Evolutionary conservation across 2,888 invertebrate genomes (phyloP).

Genomic region (Athrips mouffetella): DNA sequence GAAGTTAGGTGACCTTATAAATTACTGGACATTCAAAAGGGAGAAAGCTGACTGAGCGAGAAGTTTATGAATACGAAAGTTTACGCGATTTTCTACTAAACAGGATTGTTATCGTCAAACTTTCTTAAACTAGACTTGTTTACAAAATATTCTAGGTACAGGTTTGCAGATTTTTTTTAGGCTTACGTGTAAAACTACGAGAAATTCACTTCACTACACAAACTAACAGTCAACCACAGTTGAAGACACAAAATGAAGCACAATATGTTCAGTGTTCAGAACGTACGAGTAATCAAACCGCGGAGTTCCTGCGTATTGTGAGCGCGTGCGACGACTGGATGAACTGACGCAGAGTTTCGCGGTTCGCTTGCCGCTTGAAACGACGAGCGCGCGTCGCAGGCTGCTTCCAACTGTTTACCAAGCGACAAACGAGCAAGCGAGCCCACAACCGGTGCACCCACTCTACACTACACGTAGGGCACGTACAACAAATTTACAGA

Average conservation of each 20-base stretch:
- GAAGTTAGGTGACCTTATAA: constrained; percentile 36
- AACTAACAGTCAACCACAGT: constrained; percentile 12
- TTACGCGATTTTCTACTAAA: constrained; percentile 16
- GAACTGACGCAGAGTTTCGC: constrained; percentile 22
- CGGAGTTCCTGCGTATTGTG: constrained; percentile 67
- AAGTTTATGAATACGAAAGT: constrained; percentile 38
- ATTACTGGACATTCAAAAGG: constrained; percentile 43
- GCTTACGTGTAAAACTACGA: constrained; percentile 7
- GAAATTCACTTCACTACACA: constrained; percentile 4
- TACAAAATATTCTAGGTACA: constrained; percentile 25
- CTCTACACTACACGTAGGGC: constrained; percentile 29
- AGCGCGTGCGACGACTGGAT: constrained; percentile 26
- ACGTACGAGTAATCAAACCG: constrained; percentile 42
- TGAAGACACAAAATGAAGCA: background rate
- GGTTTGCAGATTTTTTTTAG: background rate
- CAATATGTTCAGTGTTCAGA: constrained; percentile 32
- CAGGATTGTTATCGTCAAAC: constrained; percentile 21
- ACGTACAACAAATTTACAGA: constrained; percentile 37
- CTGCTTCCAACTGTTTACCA: constrained; percentile 58
- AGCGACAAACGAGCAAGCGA: constrained; percentile 35
- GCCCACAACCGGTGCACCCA: constrained; percentile 48
- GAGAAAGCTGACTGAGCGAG: constrained; percentile 23
- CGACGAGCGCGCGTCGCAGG: constrained; percentile 54
- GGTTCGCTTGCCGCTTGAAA: constrained; percentile 23
- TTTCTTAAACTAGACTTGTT: constrained; percentile 32